Percentiles rank a stretch among this genome's conserved stretches.
These are phyloP conservation scores for Podocnemis expansa DNA, from an alignment of 2,113 vertebrate species.

Conservation along the genomic window DNA sequence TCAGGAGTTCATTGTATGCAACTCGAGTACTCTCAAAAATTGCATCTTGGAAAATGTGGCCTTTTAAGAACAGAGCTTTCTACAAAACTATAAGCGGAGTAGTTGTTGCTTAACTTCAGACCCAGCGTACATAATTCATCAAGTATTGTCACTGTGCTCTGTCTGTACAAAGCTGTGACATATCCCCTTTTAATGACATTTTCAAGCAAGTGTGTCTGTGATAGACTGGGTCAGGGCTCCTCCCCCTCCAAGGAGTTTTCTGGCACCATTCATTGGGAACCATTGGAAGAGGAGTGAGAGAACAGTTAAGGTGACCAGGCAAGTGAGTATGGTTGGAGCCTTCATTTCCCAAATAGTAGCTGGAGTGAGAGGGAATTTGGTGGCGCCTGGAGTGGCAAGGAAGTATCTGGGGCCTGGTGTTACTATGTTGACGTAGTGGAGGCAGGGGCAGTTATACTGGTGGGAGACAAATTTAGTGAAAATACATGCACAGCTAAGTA, in stretches of 20 bases:
- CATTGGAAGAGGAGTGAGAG: background rate
- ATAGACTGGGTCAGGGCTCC: too few species aligned
- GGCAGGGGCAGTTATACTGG: too few species aligned
- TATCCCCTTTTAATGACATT: background rate
- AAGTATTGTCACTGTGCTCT: background rate
- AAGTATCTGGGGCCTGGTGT: background rate
- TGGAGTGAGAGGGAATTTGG: too few species aligned
- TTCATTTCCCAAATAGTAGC: background rate
- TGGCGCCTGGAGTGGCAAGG: conserved; percentile 29
- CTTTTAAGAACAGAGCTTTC: background rate
- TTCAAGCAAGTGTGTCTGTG: background rate
- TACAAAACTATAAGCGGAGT: background rate
- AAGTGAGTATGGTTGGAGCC: background rate
- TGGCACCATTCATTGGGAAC: background rate
- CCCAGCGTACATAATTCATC: background rate
- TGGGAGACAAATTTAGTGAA: too few species aligned
- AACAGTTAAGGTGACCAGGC: background rate
- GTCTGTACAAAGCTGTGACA: rapidly evolving
- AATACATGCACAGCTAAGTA: too few species aligned
- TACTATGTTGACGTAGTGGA: too few species aligned
- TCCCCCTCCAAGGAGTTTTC: too few species aligned
- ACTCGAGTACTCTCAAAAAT: background rate
- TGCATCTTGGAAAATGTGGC: background rate
- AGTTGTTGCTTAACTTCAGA: background rate
- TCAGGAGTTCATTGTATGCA: background rate